Percentiles rank a stretch among this genome's conserved stretches.
Evolutionary conservation across 2,113 vertebrate species (phyloP).

Genomic region (Motacilla tschutschensis): DNA sequence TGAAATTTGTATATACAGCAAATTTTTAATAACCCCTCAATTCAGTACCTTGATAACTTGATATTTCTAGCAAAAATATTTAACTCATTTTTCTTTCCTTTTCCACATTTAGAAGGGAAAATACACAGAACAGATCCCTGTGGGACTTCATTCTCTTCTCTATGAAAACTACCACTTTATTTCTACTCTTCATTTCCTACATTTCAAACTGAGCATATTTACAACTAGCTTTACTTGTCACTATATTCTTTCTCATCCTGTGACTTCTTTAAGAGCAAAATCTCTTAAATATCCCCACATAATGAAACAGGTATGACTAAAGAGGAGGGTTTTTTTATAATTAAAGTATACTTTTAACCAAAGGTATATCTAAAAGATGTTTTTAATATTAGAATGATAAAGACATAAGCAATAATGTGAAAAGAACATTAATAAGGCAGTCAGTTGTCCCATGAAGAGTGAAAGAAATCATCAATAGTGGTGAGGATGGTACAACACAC

Average conservation of each 20-base stretch:
- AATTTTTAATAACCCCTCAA: neutral
- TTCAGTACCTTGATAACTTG: neutral
- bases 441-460: neutral
- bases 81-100: neutral
- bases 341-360: neutral
- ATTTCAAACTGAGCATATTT: neutral
- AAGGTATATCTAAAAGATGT: neutral
- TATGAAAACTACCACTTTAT: neutral
- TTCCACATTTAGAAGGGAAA: neutral
- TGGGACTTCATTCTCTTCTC: neutral
- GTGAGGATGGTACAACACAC: neutral
- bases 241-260: neutral
- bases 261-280: neutral
- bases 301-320: neutral
- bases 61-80: neutral
- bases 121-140: neutral
- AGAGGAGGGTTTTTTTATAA: accelerated
- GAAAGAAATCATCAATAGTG: neutral
- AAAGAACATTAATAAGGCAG: neutral
- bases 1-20: neutral
- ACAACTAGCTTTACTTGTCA: neutral
- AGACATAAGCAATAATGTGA: neutral
- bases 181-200: neutral
- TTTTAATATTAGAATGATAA: neutral
- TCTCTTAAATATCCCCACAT: neutral